These are phyloP conservation scores for Amazona finschi DNA, from an alignment of 2,797 vertebrate genomes.

Conservation along the genomic window DNA sequence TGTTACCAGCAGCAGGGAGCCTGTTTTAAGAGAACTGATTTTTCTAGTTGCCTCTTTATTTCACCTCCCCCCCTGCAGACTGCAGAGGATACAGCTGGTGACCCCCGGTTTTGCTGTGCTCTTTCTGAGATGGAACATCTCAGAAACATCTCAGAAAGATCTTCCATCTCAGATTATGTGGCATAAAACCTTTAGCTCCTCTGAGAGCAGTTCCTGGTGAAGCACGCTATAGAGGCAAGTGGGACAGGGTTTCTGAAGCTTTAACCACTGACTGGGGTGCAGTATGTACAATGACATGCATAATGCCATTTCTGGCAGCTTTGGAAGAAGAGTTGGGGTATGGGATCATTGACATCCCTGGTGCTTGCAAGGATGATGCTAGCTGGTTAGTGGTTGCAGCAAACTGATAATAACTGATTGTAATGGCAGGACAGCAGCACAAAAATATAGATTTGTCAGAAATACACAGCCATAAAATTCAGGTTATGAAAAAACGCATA, in stretches of 20 bases:
- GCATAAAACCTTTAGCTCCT: not conserved
- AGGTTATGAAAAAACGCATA: not conserved
- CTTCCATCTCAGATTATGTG: not conserved
- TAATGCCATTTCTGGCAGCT: not conserved
- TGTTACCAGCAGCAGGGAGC: not conserved
- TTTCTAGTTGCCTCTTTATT: not conserved
- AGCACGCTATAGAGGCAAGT: not conserved
- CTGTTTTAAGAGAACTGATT: not conserved
- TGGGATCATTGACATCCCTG: not conserved
- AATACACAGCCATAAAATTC: not conserved
- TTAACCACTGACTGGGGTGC: not conserved
- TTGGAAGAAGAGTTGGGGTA: not conserved
- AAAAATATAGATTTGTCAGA: not conserved
- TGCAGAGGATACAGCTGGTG: not conserved
- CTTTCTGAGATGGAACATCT: not conserved
- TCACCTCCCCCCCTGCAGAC: not conserved
- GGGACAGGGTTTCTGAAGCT: not conserved
- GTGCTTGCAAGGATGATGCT: not conserved
- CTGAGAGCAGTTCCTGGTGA: not conserved
- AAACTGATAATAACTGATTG: not conserved
- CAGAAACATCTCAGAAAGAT: not conserved
- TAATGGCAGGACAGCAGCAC: not conserved
- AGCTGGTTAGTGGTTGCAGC: not conserved
- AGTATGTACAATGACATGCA: not conserved
- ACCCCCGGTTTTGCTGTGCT: not conserved